A percentile compares a stretch with the other conserved stretches of the same genome.
Conservation (phyloP, 2,797 vertebrate genomes). For the Ispidina picta region DNA sequence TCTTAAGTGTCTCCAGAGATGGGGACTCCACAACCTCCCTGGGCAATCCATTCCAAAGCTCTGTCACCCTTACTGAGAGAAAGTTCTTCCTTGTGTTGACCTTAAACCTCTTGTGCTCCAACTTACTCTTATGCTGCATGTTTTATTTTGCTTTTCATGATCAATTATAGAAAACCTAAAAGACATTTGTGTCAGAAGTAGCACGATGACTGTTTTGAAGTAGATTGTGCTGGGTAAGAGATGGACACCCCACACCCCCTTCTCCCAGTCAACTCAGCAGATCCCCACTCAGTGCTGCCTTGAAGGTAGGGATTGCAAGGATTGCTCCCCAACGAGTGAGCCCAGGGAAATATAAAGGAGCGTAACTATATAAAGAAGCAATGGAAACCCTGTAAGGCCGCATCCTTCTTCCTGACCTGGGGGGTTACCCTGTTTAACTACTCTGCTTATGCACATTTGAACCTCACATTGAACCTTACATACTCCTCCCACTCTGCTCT, state of each 20-base stretch:
- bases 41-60: too few species aligned
- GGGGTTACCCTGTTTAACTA: background rate
- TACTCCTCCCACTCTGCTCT: too few species aligned
- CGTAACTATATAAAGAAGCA: background rate
- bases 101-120: too few species aligned
- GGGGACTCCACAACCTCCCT: too few species aligned
- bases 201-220: background rate
- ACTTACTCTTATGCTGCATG: background rate
- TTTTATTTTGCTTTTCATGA: background rate
- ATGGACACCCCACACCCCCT: background rate
- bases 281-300: background rate
- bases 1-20: background rate
- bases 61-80: too few species aligned
- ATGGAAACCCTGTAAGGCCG: background rate
- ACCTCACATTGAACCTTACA: background rate
- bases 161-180: background rate
- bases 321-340: background rate
- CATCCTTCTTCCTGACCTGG: background rate
- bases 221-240: background rate
- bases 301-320: background rate
- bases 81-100: too few species aligned
- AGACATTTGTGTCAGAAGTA: background rate
- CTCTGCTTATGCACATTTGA: accelerated
- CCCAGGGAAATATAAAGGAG: background rate
- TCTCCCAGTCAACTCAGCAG: accelerated